Conservation (phyloP, 2,113 vertebrate species). For the Oryzias woworae region DNA sequence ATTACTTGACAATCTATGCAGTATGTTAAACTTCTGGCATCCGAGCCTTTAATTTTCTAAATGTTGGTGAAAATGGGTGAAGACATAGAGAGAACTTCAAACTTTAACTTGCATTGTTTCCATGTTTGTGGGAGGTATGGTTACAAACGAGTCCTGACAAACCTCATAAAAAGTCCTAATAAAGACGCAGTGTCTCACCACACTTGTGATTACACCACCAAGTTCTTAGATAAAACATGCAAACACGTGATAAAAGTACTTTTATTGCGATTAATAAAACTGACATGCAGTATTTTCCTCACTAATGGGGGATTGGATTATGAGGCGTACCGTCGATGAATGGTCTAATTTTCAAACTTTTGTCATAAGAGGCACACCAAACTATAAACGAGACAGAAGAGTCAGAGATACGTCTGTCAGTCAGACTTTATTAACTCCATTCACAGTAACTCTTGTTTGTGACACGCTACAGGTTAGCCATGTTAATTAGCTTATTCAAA, state of each 20-base stretch:
- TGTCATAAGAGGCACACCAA: too few relatives aligned
- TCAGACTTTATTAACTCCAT: too few relatives aligned
- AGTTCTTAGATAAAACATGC: constrained; percentile 34
- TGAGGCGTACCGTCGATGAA: not conserved
- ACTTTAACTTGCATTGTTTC: constrained; percentile 14
- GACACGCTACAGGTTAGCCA: too few relatives aligned
- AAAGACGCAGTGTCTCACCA: constrained; percentile 59
- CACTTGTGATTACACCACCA: constrained; percentile 53
- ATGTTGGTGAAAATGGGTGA: constrained; percentile 21
- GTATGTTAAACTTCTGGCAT: constrained; percentile 24
- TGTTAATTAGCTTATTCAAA: too few relatives aligned
- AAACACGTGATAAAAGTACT: constrained; percentile 17
- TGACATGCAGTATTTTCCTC: constrained; percentile 14
- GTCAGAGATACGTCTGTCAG: too few relatives aligned
- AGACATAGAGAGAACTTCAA: constrained; percentile 41
- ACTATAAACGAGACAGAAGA: too few relatives aligned
- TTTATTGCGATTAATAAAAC: constrained; percentile 16
- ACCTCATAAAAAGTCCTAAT: constrained; percentile 58
- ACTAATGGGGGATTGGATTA: not conserved
- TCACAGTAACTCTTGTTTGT: too few relatives aligned
- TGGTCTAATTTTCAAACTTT: too few relatives aligned
- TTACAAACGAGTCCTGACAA: constrained; percentile 66
- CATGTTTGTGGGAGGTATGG: constrained; percentile 46
- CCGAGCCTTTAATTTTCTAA: constrained; percentile 17
- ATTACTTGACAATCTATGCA: constrained; percentile 14